Percentiles rank a stretch among this genome's conserved stretches.
phyloP scores from a whole-genome alignment of 2,113 vertebrate species.

The Theristicus caerulescens region DNA sequence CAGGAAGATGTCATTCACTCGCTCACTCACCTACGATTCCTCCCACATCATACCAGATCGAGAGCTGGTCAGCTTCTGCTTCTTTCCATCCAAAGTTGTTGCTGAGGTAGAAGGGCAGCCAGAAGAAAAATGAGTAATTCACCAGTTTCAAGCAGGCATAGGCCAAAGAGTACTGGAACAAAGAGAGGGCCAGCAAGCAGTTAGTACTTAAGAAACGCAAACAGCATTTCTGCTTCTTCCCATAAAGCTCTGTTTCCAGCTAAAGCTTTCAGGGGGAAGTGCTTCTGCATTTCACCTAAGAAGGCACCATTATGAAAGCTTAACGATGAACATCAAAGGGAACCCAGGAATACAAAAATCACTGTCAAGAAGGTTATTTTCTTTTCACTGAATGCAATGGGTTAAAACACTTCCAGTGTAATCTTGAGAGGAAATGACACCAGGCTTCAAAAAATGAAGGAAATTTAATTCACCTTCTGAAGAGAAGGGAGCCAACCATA shows the following conservation, averaged over 20 bases:
- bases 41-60: conserved; percentile 96
- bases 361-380: conserved; percentile 36
- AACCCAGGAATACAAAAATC: neutral
- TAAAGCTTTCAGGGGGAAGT: neutral
- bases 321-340: conserved; percentile 64
- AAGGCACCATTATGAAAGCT: conserved; percentile 49
- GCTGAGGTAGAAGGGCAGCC: conserved; percentile 97
- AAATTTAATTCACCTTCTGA: conserved; percentile 5
- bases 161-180: conserved; percentile 88
- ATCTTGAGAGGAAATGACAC: neutral
- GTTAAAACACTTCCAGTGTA: conserved; percentile 18
- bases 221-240: neutral
- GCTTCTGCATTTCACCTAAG: neutral
- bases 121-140: conserved; percentile 99
- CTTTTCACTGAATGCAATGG: neutral
- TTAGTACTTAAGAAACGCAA: neutral
- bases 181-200: neutral
- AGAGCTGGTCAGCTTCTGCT: conserved; percentile 90
- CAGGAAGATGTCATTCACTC: neutral
- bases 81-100: conserved; percentile 93
- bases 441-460: neutral
- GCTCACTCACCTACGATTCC: conserved; percentile 88
- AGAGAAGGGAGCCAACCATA: neutral
- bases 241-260: neutral
- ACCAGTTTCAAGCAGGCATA: conserved; percentile 96